These are phyloP conservation scores for Archivesica marissinica DNA, from an alignment of 1,140 invertebrate species.

Conservation along the genomic window DNA sequence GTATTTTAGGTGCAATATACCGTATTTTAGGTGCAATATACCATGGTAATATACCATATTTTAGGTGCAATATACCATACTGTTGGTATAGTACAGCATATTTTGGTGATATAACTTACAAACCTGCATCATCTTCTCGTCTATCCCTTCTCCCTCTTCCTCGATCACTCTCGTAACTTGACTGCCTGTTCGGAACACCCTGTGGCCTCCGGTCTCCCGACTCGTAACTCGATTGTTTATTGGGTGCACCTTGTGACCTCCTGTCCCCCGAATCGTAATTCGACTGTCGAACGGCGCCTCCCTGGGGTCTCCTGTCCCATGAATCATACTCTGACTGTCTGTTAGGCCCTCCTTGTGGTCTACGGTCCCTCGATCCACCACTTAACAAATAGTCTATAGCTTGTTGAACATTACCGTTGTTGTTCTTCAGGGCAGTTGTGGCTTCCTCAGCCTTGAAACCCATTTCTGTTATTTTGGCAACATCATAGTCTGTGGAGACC, in stretches of 20 bases:
- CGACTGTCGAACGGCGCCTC: constrained; percentile 14
- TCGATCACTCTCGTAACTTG: constrained; percentile 19
- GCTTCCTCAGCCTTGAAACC: constrained; percentile 92
- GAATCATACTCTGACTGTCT: constrained; percentile 18
- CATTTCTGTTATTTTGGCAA: constrained; percentile 92
- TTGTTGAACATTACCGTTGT: constrained; percentile 90
- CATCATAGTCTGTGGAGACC: constrained; percentile 89
- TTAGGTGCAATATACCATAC: too few species aligned
- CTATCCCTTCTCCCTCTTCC: constrained; percentile 39
- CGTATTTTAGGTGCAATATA: too few species aligned
- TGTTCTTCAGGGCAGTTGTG: constrained; percentile 89
- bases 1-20: too few species aligned
- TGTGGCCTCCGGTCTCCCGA: not conserved
- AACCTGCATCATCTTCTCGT: constrained; percentile 43
- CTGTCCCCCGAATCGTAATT: constrained; percentile 11
- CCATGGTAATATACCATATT: too few species aligned
- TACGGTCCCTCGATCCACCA: constrained; percentile 39
- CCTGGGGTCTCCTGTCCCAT: constrained; percentile 31
- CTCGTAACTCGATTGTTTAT: not conserved
- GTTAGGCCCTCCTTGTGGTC: constrained; percentile 24
- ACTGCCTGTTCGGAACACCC: constrained; percentile 1
- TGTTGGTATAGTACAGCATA: too few species aligned
- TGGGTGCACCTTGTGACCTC: not conserved
- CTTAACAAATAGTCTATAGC: constrained; percentile 85
- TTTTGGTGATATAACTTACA: too few species aligned